Percentiles rank a stretch among this genome's conserved stretches.
phyloP scores from a whole-genome alignment of 2,797 vertebrate species.

The Megalops cyprinoides region DNA sequence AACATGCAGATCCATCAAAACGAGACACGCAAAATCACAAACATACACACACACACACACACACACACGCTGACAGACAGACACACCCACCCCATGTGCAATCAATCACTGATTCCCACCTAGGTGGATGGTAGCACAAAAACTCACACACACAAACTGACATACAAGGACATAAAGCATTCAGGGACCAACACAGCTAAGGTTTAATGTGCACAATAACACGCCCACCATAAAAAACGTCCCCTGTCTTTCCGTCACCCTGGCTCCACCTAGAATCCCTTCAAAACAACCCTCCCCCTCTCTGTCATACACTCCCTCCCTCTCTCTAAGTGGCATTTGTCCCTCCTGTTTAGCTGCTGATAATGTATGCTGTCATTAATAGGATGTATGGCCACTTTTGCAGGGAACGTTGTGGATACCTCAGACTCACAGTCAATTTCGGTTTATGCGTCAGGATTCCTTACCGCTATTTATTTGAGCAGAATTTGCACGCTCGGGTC shows the following conservation, averaged over 20 bases:
- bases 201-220: neutral
- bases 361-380: neutral
- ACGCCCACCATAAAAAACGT: neutral
- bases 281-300: neutral
- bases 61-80: neutral
- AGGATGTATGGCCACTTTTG: constrained; percentile 18
- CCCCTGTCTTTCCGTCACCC: neutral
- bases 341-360: neutral
- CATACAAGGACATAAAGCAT: neutral
- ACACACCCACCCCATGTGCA: neutral
- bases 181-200: neutral
- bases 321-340: neutral
- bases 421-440: neutral
- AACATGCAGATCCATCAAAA: too few relatives aligned
- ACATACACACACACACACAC: constrained; percentile 16
- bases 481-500: neutral
- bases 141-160: neutral
- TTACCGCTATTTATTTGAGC: neutral
- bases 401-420: neutral
- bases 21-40: too few relatives aligned
- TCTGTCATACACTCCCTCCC: neutral
- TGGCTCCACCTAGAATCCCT: neutral
- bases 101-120: too few relatives aligned
- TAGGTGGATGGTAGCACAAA: neutral
- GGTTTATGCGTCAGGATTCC: neutral